These are phyloP conservation scores for Aphelenchoides fujianensis DNA, from an alignment of 1,140 invertebrate genomes.

Conservation along the genomic window DNA sequence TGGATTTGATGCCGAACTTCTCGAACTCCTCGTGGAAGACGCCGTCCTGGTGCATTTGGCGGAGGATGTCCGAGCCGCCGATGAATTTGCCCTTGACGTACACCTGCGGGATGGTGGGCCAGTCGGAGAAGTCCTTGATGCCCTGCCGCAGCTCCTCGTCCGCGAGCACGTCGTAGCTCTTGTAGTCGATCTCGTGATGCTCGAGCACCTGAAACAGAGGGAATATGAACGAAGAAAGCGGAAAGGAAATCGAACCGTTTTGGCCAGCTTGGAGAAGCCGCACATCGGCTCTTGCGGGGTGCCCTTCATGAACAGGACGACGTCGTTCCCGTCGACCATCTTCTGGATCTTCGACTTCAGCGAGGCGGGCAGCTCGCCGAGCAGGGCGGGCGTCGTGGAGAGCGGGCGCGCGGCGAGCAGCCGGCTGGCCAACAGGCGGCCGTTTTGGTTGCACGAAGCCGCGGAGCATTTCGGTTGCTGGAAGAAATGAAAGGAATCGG, in stretches of 20 bases:
- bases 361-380: conserved; percentile 7
- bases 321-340: conserved; percentile 33
- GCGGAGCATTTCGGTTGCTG: neutral
- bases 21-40: conserved; percentile 27
- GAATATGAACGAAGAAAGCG: conserved; percentile 5
- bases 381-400: neutral
- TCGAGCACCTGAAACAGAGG: conserved; percentile 54
- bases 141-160: conserved; percentile 56
- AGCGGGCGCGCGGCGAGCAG: neutral
- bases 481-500: neutral
- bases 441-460: neutral
- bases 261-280: conserved; percentile 59
- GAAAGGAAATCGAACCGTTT: conserved; percentile 43
- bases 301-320: conserved; percentile 62
- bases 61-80: conserved; percentile 59
- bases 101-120: conserved; percentile 60
- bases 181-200: conserved; percentile 51
- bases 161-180: conserved; percentile 53
- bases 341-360: conserved; percentile 8
- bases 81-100: conserved; percentile 61
- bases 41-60: conserved; percentile 58
- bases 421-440: neutral
- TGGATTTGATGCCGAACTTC: neutral
- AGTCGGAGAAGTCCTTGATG: conserved; percentile 58
- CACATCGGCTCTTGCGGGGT: conserved; percentile 54